phyloP scores from a whole-genome alignment of 1,140 invertebrate genomes.

The Sycobia sp. region DNA sequence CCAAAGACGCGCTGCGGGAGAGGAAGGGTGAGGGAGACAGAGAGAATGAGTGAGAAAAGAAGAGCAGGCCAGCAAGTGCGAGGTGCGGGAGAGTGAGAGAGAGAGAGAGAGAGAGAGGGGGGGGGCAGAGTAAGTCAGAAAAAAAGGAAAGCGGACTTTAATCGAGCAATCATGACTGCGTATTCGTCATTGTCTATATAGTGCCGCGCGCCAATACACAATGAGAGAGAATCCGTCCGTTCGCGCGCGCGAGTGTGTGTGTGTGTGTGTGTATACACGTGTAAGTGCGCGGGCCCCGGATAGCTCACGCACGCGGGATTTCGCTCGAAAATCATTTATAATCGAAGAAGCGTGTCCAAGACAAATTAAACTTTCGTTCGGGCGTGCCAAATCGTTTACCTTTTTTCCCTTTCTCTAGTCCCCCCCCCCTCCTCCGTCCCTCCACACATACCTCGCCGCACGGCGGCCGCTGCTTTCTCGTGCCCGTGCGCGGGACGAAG shows the following conservation, averaged over 20 bases:
- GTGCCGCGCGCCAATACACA: neutral
- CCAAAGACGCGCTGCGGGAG: neutral
- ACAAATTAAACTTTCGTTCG: constrained; percentile 33
- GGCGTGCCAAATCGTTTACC: constrained; percentile 34
- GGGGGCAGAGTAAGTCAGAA: too few relatives aligned
- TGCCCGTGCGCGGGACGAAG: too few relatives aligned
- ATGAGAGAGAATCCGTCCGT: too few relatives aligned
- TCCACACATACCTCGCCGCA: too few relatives aligned
- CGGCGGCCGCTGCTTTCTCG: too few relatives aligned
- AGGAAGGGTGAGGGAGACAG: too few relatives aligned
- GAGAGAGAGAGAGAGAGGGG: too few relatives aligned
- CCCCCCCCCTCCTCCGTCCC: neutral
- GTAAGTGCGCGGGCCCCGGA: neutral
- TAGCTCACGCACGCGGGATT: constrained; percentile 1
- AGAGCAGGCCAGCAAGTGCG: too few relatives aligned
- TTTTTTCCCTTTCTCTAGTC: too few relatives aligned
- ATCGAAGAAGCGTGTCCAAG: constrained; percentile 34
- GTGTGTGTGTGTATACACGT: too few relatives aligned
- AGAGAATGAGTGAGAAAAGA: too few relatives aligned
- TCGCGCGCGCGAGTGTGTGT: too few relatives aligned
- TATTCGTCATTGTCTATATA: constrained; percentile 30
- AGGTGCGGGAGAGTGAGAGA: neutral
- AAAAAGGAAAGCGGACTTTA: constrained; percentile 26
- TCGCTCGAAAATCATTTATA: constrained; percentile 30
- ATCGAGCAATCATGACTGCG: constrained; percentile 37